Evolutionary conservation across 2,797 vertebrate genomes (phyloP).

Genomic region (Artibeus jamaicensis): DNA sequence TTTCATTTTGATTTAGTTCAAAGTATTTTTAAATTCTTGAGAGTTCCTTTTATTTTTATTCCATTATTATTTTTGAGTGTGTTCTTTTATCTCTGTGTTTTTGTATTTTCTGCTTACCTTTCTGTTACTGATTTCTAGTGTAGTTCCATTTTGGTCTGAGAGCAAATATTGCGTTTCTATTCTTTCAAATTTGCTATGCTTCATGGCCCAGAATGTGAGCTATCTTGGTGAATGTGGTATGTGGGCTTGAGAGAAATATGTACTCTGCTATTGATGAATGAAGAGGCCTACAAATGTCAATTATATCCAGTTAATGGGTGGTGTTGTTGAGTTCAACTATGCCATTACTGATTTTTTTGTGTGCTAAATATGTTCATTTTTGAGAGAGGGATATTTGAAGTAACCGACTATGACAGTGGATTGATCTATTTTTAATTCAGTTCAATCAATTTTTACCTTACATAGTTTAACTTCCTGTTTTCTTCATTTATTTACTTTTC

Average conservation of each 20-base stretch:
- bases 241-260: background rate
- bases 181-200: background rate
- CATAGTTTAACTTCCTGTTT: background rate
- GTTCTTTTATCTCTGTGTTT: background rate
- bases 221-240: background rate
- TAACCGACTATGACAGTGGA: background rate
- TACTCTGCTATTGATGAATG: background rate
- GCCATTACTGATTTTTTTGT: background rate
- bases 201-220: background rate
- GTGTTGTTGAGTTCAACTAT: background rate
- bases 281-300: background rate
- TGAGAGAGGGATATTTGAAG: background rate
- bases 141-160: background rate
- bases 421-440: background rate
- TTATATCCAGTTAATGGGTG: background rate
- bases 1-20: background rate
- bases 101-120: background rate
- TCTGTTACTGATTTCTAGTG: background rate
- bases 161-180: background rate
- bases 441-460: background rate
- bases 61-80: background rate
- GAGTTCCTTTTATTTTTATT: background rate
- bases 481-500: background rate
- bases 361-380: background rate
- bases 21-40: background rate